Base-by-base conservation (phyloP, 2,888 invertebrate genomes). In the Lottia gigantea region DNA sequence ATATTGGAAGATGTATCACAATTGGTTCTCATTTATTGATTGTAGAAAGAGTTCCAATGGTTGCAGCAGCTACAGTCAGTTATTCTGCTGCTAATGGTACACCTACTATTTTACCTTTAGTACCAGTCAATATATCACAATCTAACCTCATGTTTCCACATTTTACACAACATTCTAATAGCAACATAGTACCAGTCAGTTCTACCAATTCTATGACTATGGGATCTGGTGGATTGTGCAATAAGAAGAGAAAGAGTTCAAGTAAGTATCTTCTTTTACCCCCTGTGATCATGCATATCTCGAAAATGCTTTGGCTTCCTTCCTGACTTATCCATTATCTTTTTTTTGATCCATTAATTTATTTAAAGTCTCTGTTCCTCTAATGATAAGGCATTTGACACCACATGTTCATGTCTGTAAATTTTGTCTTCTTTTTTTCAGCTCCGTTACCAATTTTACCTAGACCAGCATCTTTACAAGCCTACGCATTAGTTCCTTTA, bases 391-490 rank as follows among this genome's bases (percentile, higher is more conserved):
- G 40, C 11, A 1, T 40, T 40, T 8, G 1, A 8, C 11, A 8
- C 11, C 40, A 40, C 40, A 40, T 11, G 7, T 40, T 40, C 6
- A 40, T 11, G 2, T 31, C 31, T 6, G 6, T 31, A 6, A 40
- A 40, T 8, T 11, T 1, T 6, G 40, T n/a, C 40, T 55, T 25
- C 40, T 68, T 46, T 65, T 45, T 74, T 76, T 62, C 75, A 80
- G 82, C 78, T 66, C 80, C 78, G 12, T 76, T 74, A 62, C 80
- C 80, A n/a, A 81, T 82, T 40, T 74, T 82, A 23, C 82, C 82
- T 31, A 71, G 82, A 11, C 81, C 80, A 2, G 68, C 77, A n/a
- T 75, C 77, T n/a, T 49, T 71, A 31, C 81, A 81, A 68, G 75
- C 82, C 2, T 82, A 78, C 71, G 81, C 80, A 23, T 71, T 82